Conservation (phyloP, 1,140 invertebrate species). For the Musca vetustissima region DNA sequence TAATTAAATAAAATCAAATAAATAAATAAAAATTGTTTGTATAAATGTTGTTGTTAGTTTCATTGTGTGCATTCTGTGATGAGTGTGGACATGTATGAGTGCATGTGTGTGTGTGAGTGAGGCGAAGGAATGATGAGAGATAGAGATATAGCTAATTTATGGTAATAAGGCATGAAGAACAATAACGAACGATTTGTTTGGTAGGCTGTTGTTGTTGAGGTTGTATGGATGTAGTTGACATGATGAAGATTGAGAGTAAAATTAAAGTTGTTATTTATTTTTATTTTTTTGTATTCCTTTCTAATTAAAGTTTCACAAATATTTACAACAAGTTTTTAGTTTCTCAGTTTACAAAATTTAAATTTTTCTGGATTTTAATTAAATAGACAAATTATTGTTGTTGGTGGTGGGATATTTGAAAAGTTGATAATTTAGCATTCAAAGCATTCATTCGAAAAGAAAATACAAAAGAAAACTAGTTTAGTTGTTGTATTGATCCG, state of each 20-base stretch:
- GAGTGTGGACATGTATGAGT: background rate
- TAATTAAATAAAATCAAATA: background rate
- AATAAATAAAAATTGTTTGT: background rate
- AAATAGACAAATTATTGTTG: too few relatives aligned
- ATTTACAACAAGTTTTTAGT: background rate
- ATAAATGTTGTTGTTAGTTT: background rate
- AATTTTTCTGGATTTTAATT: too few relatives aligned
- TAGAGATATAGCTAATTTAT: slow-evolving; percentile 18
- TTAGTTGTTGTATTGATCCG: too few relatives aligned
- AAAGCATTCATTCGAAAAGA: slow-evolving; percentile 29
- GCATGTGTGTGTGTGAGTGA: background rate
- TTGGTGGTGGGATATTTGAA: background rate
- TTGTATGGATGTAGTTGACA: background rate
- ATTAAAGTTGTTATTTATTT: background rate
- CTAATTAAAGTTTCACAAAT: too few relatives aligned
- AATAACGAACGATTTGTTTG: slow-evolving; percentile 13
- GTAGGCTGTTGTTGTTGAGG: background rate
- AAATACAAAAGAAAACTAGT: background rate
- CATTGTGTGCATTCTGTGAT: too few relatives aligned
- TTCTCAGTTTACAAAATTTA: background rate
- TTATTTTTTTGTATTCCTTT: too few relatives aligned
- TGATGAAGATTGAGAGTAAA: background rate
- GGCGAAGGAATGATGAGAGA: slow-evolving; percentile 20
- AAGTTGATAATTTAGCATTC: slow-evolving; percentile 19
- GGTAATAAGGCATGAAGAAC: slow-evolving; percentile 26